These are phyloP conservation scores for Hydropotes inermis DNA, from an alignment of 2,113 vertebrate genomes.

Conservation along the genomic window DNA sequence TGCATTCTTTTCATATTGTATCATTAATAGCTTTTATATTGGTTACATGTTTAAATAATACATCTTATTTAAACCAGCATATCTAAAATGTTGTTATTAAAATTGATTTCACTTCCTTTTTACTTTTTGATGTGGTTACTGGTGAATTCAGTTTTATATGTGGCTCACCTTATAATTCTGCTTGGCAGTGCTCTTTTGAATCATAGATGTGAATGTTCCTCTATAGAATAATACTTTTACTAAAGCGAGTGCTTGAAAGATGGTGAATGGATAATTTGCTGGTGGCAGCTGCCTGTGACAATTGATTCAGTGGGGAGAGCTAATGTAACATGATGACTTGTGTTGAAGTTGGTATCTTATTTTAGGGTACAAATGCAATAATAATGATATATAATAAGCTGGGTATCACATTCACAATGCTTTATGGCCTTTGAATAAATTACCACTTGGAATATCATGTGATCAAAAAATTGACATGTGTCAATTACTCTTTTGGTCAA, in stretches of 20 bases:
- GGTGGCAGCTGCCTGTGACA: neutral
- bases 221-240: neutral
- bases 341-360: neutral
- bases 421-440: constrained; percentile 14
- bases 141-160: neutral
- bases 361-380: constrained; percentile 29
- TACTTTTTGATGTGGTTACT: neutral
- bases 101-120: constrained; percentile 1
- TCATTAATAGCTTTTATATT: neutral
- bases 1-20: neutral
- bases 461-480: neutral
- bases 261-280: neutral
- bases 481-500: neutral
- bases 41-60: neutral
- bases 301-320: neutral
- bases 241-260: neutral
- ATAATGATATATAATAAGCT: neutral
- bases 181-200: neutral
- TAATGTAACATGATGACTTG: neutral
- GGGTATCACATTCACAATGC: neutral
- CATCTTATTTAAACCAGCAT: neutral
- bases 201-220: neutral
- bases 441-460: neutral
- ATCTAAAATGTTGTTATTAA: neutral
- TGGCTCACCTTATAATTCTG: neutral